A percentile compares a stretch with the other conserved stretches of the same genome.
These are phyloP conservation scores for Hemiscyllium ocellatum DNA, from an alignment of 2,113 vertebrate species.

Conservation along the genomic window DNA sequence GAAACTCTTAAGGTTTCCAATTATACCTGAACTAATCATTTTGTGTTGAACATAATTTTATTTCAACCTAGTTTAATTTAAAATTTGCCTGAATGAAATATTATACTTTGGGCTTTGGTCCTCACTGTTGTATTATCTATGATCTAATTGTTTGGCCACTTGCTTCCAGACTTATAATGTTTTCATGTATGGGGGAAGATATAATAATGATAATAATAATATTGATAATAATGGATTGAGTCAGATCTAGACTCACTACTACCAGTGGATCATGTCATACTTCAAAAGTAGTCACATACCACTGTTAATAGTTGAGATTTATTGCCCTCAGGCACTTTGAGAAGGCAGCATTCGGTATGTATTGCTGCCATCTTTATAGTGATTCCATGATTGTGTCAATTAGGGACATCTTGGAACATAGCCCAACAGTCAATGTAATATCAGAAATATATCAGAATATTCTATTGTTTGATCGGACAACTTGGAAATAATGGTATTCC, in stretches of 20 bases:
- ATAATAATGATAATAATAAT: no score
- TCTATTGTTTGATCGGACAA: not conserved
- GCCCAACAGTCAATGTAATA: not conserved
- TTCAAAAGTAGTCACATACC: not conserved
- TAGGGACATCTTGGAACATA: not conserved
- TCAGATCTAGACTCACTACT: not conserved
- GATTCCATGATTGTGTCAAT: not conserved
- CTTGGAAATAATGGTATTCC: not conserved
- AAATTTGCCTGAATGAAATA: not conserved
- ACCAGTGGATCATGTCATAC: not conserved
- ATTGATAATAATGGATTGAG: not conserved
- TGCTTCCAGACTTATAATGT: not conserved
- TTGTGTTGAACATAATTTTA: not conserved
- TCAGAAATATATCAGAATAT: not conserved
- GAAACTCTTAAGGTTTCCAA: not conserved
- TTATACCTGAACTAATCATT: not conserved
- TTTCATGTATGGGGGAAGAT: not conserved
- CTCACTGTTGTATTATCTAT: not conserved
- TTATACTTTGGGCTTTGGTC: not conserved
- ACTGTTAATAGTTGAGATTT: not conserved
- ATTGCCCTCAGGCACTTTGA: not conserved
- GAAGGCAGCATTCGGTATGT: no score
- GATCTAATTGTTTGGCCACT: not conserved
- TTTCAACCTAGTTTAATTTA: not conserved
- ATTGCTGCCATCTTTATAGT: not conserved